Evolutionary conservation across 2,888 invertebrate genomes (phyloP).

Genomic region (Papilio elwesi): DNA sequence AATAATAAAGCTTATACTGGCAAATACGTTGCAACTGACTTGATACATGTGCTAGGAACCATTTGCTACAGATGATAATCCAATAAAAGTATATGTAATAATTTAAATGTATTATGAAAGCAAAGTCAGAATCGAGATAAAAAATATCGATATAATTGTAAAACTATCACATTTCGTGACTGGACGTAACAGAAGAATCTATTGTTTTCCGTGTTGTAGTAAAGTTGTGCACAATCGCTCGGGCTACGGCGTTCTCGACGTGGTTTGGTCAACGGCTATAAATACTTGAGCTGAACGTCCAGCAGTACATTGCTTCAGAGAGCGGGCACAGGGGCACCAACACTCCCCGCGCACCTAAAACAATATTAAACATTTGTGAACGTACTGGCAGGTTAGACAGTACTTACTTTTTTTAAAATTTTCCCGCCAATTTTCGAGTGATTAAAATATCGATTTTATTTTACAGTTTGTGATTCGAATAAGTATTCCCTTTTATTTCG

Average conservation of each 20-base stretch:
- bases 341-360: conserved; percentile 60
- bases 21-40: too few species aligned
- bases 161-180: conserved; percentile 29
- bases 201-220: conserved; percentile 40
- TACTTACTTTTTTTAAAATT: not conserved
- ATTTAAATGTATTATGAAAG: conserved; percentile 9
- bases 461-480: conserved; percentile 40
- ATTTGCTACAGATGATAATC: too few species aligned
- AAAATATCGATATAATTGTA: conserved; percentile 15
- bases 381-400: conserved; percentile 76
- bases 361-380: conserved; percentile 65
- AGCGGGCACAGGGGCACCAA: conserved; percentile 64
- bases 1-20: too few species aligned
- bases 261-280: conserved; percentile 66
- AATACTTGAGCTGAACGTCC: conserved; percentile 64
- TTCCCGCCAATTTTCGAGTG: not conserved
- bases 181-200: conserved; percentile 34
- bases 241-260: conserved; percentile 47
- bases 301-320: conserved; percentile 73
- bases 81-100: not conserved
- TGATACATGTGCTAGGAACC: too few species aligned
- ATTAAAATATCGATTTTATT: not conserved
- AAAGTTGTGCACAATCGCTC: conserved; percentile 63
- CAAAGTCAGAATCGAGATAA: not conserved
- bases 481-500: conserved; percentile 42